Base-by-base conservation (phyloP, 2,113 vertebrate species). In the Catharus minimus region DNA sequence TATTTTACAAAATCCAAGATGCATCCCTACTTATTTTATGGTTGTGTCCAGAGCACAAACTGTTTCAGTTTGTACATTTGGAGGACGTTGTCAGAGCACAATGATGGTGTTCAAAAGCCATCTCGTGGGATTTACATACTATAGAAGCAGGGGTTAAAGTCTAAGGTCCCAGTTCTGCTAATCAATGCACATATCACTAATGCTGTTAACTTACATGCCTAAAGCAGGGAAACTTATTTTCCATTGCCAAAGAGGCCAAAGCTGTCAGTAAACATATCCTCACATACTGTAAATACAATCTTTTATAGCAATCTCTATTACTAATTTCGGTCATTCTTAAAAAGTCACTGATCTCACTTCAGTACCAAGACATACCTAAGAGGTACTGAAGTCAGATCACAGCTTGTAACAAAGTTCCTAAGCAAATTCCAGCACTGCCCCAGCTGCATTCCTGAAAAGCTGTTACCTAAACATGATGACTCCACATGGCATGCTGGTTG, bases 381-480 rank as follows among this genome's bases (percentile, higher is more conserved):
- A 91, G n/a, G 18, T 41, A 39, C 20, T 49, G 57, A 78, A 86
- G 66, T 90, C 52, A 95, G 86, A 92, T 76, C 82, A 61, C 73
- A 93, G 86, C 83, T 72, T 90, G 72, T 72, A 86, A 52, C 64
- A 15, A 65, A 60, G 69, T 72, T 95, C 73, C 60, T 62, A 32
- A 81, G 73, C 64, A 83, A 79, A 94, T 94, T 93, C 79, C 68
- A 81, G 46, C 0, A 6, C 80, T 84, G 82, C 65, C 46, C 61
- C 53, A 71, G 85, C 68, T 50, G 65, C 94, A 69, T 94, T 95
- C 92, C 90, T 93, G 93, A 73, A 92, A 89, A 90, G 73, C 86
- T 86, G 49, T 84, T 86, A 50, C 19, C 88, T 77, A 57, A 88
- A 66, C 16, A 32, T 2, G 15, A 30, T 66, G 65, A 47, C 28